Evolutionary conservation across 2,113 vertebrate genomes (phyloP).

Genomic region (Petromus typicus): DNA sequence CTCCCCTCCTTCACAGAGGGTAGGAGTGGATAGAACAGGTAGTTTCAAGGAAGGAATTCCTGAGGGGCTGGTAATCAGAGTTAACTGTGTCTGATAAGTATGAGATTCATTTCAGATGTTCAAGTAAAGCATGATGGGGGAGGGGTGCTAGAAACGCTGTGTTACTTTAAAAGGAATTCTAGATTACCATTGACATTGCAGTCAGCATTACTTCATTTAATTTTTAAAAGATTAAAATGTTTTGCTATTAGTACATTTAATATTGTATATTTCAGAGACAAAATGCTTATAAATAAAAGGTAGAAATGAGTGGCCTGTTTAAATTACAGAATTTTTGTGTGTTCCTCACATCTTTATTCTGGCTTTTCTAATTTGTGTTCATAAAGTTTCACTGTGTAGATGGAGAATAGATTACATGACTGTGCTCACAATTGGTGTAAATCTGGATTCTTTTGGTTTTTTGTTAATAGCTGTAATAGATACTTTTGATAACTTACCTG

Average conservation of each 20-base stretch:
- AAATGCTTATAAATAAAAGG: constrained; percentile 13
- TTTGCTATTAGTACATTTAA: constrained; percentile 45
- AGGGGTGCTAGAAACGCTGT: neutral
- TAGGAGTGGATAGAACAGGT: constrained; percentile 68
- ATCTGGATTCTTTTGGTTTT: constrained; percentile 37
- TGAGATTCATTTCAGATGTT: constrained; percentile 56
- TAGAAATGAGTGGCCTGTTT: constrained; percentile 54
- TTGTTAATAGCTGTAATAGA: neutral
- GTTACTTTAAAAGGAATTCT: constrained; percentile 8
- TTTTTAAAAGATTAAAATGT: constrained; percentile 11
- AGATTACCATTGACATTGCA: neutral
- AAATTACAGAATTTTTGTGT: constrained; percentile 52
- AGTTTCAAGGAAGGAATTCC: constrained; percentile 70
- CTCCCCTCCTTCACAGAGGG: constrained; percentile 26
- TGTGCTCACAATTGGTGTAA: constrained; percentile 16
- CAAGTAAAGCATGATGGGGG: neutral
- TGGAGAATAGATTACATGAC: neutral
- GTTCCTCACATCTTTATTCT: neutral
- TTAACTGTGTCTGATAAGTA: constrained; percentile 34
- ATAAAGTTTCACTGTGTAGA: constrained; percentile 34
- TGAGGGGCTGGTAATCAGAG: constrained; percentile 51
- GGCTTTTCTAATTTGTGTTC: constrained; percentile 1
- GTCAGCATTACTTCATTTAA: neutral
- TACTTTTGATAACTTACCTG: constrained; percentile 8
- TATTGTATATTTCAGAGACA: constrained; percentile 61